Evolutionary conservation across 2,797 vertebrate genomes (phyloP).

Genomic region (Protonibea diacanthus): DNA sequence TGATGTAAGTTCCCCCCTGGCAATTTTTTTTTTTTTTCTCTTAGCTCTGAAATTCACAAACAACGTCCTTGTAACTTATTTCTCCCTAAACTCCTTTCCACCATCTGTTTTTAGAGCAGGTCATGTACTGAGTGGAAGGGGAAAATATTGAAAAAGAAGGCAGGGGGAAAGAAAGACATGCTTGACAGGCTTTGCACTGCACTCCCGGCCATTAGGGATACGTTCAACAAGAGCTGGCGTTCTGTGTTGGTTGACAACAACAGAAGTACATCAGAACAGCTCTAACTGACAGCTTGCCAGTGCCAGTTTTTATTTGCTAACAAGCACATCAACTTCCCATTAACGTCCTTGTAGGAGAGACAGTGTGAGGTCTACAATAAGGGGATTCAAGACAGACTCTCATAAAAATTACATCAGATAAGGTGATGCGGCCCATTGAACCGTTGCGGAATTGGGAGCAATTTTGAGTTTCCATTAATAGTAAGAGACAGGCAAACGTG

Average conservation of each 20-base stretch:
- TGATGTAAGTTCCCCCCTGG: slow-evolving; percentile 67
- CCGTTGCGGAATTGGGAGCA: slow-evolving; percentile 55
- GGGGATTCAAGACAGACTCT: slow-evolving; percentile 63
- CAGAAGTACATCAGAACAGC: slow-evolving; percentile 57
- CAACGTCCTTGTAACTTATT: slow-evolving; percentile 80
- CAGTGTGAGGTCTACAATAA: slow-evolving; percentile 48
- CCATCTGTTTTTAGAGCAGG: slow-evolving; percentile 78
- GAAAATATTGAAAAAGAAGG: slow-evolving; percentile 31
- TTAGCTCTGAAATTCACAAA: slow-evolving; percentile 74
- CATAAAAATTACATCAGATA: slow-evolving; percentile 75
- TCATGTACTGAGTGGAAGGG: slow-evolving; percentile 60
- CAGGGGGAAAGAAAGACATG: slow-evolving; percentile 44
- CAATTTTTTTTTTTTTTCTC: slow-evolving; percentile 34
- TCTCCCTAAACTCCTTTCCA: slow-evolving; percentile 72
- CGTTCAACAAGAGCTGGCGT: slow-evolving; percentile 51
- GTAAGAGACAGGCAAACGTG: slow-evolving; percentile 56
- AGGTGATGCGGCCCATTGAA: slow-evolving; percentile 68
- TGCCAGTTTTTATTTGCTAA: slow-evolving; percentile 71
- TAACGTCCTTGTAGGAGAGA: slow-evolving; percentile 59
- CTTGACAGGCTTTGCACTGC: slow-evolving; percentile 44
- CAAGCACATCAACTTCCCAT: slow-evolving; percentile 74
- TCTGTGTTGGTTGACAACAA: slow-evolving; percentile 61
- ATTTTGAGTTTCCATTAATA: slow-evolving; percentile 68
- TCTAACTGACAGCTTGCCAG: slow-evolving; percentile 64
- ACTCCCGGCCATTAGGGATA: slow-evolving; percentile 53